Evolutionary conservation across 1,140 invertebrate species (phyloP), one percentile per base, ranked within the genome.

Genomic region (Dendroctonus ponderosae): DNA sequence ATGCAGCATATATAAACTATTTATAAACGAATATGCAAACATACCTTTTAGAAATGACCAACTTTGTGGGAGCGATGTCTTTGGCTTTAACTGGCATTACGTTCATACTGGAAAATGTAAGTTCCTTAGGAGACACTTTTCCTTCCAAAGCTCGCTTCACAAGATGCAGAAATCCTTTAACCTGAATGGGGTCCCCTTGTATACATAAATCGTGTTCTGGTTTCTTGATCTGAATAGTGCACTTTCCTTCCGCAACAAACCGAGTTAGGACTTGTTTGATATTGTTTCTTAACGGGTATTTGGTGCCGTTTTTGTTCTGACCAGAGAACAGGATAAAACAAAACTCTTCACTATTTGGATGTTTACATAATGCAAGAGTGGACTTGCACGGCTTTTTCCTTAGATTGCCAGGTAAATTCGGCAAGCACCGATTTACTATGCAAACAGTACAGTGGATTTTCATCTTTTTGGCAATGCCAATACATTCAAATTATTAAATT

Each of bases 201-300:
- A 91, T 86, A 54, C 83, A 84, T 51, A 91, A 74, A 79, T 91
- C 88, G 67, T 89, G 84, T 40, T 84, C 80, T 12, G 90, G 90
- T 66, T 85, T 79, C 70, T 83, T 85, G 54, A 92, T 85, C 56
- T 88, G 82, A 63, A 92, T 85, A 7, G 89, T 91, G 26, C 83
- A 82, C 80, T 91, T 91, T 60, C 90, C 90, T 75, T 91, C 86
- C 48, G 85, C 80, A 9, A 90, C 75, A 76, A 86, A 91, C 73
- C 85, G 88, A 0, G 83, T 84, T 71, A 89, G 86, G 15, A 91
- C 80, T 76, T 85, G 81, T 50, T 84, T 82, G 49, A 91, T 82
- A 71, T 86, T 88, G 43, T 83, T 73, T n/a, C 77, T 82, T 3
- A 91, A 74, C 78, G 85, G 85, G 69, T 91, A 91, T 69, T 87